phyloP scores from a whole-genome alignment of 2,113 vertebrate genomes.

The Callopanchax toddi region DNA sequence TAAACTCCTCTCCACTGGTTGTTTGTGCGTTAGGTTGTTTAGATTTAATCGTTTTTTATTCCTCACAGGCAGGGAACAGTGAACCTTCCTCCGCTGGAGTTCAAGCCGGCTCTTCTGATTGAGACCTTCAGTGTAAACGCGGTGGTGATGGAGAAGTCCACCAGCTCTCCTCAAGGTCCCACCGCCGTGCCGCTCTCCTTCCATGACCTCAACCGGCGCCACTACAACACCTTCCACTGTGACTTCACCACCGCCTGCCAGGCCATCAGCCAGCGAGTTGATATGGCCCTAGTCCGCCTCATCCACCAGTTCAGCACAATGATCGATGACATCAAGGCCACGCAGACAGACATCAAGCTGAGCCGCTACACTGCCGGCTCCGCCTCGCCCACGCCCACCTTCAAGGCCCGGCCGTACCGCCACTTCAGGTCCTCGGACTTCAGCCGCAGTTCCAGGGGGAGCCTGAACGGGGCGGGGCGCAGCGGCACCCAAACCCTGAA shows the following conservation, averaged over 20 bases:
- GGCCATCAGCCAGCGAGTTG: constrained; percentile 96
- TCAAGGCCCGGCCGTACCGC: constrained; percentile 91
- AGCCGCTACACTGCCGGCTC: constrained; percentile 97
- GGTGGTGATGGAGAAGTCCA: constrained; percentile 94
- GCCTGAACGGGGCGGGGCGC: constrained; percentile 88
- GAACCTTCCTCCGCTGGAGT: constrained; percentile 91
- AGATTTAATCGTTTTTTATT: background rate
- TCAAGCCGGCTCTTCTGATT: constrained; percentile 95
- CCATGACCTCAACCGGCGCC: constrained; percentile 93
- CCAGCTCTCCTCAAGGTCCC: constrained; percentile 86
- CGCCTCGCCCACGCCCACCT: constrained; percentile 93
- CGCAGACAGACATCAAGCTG: constrained; percentile 97
- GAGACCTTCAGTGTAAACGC: constrained; percentile 97
- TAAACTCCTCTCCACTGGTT: background rate
- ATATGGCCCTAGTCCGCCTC: constrained; percentile 97
- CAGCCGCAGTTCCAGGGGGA: constrained; percentile 94
- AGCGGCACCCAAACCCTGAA: constrained; percentile 88
- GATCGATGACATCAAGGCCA: constrained; percentile 98
- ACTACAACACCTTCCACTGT: constrained; percentile 95
- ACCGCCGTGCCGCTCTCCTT: constrained; percentile 85
- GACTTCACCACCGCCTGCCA: constrained; percentile 97
- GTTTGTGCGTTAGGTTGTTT: background rate
- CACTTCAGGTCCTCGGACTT: constrained; percentile 96
- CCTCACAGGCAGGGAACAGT: constrained; percentile 87
- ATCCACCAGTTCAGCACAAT: constrained; percentile 99